Evolutionary conservation across 2,797 vertebrate genomes (phyloP), one percentile per base, ranked within the genome.

Genomic region (Sitta carolinensis): DNA sequence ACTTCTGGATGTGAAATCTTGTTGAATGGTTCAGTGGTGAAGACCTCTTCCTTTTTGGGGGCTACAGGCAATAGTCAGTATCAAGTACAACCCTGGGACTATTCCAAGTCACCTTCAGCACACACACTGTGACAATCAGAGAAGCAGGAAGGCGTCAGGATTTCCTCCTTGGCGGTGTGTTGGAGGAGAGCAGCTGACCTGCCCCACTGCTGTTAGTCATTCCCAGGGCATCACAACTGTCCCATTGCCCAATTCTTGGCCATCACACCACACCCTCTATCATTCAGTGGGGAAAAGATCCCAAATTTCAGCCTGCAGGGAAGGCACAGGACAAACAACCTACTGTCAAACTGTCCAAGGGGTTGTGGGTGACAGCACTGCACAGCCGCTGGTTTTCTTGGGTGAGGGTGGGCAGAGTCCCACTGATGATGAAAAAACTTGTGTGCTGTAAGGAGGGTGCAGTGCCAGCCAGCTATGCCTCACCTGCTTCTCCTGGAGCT

Each of bases 61-160:
- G 36, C 36, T 63, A 42, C 43, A 36, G 43, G 79, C 73, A 72
- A 64, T 40, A 26, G 3, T 23, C 47, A 61, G 50, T 50, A 57
- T 16, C 1, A 0, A 75, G 43, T 29, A 87, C 12, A 52, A 27
- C 23, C 25, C 23, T 57, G 54, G n/a, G 32, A 38, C 4, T 1
- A 51, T 50, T 86, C 38, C 20, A 4, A 84, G 40, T 81, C 66
- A 92, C 80, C 93, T 92, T 88, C 77, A 89, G 81, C 80, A 90
- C 73, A 93, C 43, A 70, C 16, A 2, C 48, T n/a, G 63, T 1
- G 3, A 47, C 57, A 52, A 18, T 50, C 40, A 11, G 27, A 45
- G 59, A 66, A 79, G 82, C 74, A 69, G 83, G 91, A 84, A 90
- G 74, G 77, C 4, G 3, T 81, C 91, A 91, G 83, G 80, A 84